Evolutionary conservation across 2,888 invertebrate genomes (phyloP).

Genomic region (Dolichomitus sp.): DNA sequence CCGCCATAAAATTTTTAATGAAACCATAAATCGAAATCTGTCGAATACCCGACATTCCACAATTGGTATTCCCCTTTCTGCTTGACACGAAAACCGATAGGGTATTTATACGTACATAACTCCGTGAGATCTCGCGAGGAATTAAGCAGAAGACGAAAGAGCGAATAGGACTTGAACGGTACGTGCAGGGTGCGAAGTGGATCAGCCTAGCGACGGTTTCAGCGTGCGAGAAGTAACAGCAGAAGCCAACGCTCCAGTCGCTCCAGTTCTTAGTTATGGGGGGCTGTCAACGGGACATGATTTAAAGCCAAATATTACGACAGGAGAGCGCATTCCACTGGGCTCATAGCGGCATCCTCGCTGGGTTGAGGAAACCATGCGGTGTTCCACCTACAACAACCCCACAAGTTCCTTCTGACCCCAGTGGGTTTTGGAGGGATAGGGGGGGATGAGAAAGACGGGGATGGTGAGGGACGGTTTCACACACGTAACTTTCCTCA

Average conservation of each 20-base stretch:
- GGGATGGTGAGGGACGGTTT: constrained; percentile 59
- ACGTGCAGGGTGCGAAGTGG: constrained; percentile 61
- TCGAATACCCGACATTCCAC: constrained; percentile 51
- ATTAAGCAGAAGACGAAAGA: constrained; percentile 27
- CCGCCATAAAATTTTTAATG: constrained; percentile 48
- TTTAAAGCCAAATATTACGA: constrained; percentile 86
- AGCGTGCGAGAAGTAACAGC: constrained; percentile 20
- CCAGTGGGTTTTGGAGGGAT: neutral
- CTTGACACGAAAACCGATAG: constrained; percentile 26
- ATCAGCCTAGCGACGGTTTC: constrained; percentile 43
- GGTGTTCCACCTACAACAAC: constrained; percentile 55
- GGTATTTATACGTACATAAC: constrained; percentile 36
- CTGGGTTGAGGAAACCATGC: constrained; percentile 9
- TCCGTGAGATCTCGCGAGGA: constrained; percentile 39
- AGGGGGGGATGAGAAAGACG: constrained; percentile 42
- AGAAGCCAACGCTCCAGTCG: constrained; percentile 64
- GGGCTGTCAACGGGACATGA: constrained; percentile 85
- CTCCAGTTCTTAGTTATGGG: constrained; percentile 70
- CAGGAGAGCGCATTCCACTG: constrained; percentile 83
- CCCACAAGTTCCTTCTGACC: constrained; percentile 40
- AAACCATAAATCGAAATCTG: constrained; percentile 65
- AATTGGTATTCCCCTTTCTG: constrained; percentile 40
- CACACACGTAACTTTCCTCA: constrained; percentile 30
- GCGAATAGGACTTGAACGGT: neutral
- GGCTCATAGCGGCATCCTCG: constrained; percentile 68